Conservation (phyloP, 2,797 vertebrate species). For the Gila robusta region DNA sequence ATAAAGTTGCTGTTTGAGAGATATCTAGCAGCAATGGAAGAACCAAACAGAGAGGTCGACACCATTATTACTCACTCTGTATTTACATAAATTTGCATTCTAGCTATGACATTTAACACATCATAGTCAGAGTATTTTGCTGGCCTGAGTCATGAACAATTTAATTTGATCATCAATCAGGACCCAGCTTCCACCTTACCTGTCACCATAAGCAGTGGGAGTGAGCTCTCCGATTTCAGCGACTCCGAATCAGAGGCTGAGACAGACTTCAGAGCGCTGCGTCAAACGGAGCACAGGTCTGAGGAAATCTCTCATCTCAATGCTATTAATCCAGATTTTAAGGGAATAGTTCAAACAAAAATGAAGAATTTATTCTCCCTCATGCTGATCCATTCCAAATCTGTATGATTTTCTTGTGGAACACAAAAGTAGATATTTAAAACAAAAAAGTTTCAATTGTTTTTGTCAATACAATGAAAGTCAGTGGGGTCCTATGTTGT, state of each 20-base stretch:
- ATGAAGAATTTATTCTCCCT: background rate
- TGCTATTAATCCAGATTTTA: background rate
- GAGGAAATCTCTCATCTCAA: background rate
- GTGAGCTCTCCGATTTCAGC: conserved; percentile 56
- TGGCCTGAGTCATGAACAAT: background rate
- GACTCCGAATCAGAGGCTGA: conserved; percentile 30
- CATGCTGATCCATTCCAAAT: background rate
- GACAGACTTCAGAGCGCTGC: conserved; percentile 13
- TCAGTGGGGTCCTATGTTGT: background rate
- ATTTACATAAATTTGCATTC: background rate
- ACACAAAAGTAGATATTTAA: background rate
- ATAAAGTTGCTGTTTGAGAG: conserved; percentile 87
- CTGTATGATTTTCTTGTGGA: background rate
- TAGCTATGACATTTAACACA: background rate
- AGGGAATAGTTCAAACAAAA: background rate
- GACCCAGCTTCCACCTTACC: conserved; percentile 38
- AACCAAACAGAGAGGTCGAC: conserved; percentile 58
- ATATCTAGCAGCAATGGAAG: conserved; percentile 79
- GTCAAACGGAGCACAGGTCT: conserved; percentile 52
- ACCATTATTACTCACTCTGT: background rate
- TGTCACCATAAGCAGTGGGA: conserved; percentile 43
- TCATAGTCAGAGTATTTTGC: background rate
- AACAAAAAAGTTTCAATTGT: background rate
- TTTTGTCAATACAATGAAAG: background rate
- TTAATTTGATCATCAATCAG: conserved; percentile 57